These are phyloP conservation scores for Hylaeus anthracinus DNA, from an alignment of 1,140 invertebrate species.

Conservation along the genomic window DNA sequence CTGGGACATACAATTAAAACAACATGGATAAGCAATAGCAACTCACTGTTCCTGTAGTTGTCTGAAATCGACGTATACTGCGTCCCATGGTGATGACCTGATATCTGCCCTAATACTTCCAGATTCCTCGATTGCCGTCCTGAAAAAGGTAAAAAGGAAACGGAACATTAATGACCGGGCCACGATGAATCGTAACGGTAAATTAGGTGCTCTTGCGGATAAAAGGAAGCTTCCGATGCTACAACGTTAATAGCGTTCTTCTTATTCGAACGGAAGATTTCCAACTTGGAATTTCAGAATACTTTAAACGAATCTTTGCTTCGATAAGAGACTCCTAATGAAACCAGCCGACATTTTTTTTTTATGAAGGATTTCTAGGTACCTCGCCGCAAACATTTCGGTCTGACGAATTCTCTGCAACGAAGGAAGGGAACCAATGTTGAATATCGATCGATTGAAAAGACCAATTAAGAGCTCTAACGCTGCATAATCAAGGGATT, in stretches of 20 bases:
- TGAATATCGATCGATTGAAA: background rate
- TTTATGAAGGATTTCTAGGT: background rate
- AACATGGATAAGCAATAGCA: background rate
- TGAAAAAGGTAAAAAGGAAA: conserved; percentile 44
- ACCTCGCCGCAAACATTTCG: background rate
- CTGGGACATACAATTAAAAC: too few relatives aligned
- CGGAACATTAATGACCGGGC: conserved; percentile 5
- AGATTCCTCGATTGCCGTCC: conserved; percentile 72
- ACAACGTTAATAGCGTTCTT: background rate
- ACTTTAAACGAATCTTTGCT: conserved; percentile 31
- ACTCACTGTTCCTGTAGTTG: conserved; percentile 67
- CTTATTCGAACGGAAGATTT: background rate
- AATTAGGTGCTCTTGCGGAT: conserved; percentile 25
- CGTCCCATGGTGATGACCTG: conserved; percentile 67
- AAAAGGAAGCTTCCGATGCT: conserved; percentile 12
- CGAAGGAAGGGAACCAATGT: background rate
- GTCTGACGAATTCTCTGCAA: background rate
- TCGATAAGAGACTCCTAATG: conserved; percentile 26
- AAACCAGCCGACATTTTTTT: conserved; percentile 31
- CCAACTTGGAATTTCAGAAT: background rate
- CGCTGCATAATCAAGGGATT: background rate
- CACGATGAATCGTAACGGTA: conserved; percentile 36
- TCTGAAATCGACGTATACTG: conserved; percentile 58
- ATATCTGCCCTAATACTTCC: conserved; percentile 66
- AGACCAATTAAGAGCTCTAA: background rate